Base-by-base conservation (phyloP, 2,113 vertebrate species). In the Vimba vimba region DNA sequence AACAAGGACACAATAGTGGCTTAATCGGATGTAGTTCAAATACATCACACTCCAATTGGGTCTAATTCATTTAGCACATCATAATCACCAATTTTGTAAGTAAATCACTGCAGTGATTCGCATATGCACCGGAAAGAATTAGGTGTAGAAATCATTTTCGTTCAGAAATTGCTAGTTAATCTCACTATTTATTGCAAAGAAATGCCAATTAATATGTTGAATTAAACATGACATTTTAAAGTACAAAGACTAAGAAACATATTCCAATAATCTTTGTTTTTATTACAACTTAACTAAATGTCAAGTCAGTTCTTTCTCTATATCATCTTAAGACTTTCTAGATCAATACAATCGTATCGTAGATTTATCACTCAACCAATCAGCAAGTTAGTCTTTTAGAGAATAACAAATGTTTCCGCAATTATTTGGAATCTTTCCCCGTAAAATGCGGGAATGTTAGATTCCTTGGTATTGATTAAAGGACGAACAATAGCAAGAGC, bases 381-480 rank as follows among this genome's bases (percentile, higher is more conserved):
- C 19, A 45, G 33, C 0, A 25, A 12, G 27, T n/a, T 59, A 12
- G 4, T 59, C 39, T 43, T 43, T 36, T 23, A 39, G 4, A 10
- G 36, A 71, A 71, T 43, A 71, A 39, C 33, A 39, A 57, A 11
- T 69, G 66, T 71, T 71, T 39, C 36, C 8, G 21, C 13, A n/a
- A 79, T 78, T 59, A 30, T 78, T 79, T n/a, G 5, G 47, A 33
- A 78, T 57, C 52, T 59, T 78, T 78, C 9, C 10, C 19, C 2
- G 12, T 21, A 30, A 52, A 66, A 68, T 68, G n/a, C 5, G 47
- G 6, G 45, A 36, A 30, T 25, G 59, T 43, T 25, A 33, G 59
- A 79, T 84, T 73, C 3, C 43, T 8, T 30, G 25, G 74, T 79
- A 89, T 86, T 85, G 88, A 89, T 89, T 82, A 64, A 74, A 84